These are phyloP conservation scores for Ammodytes marinus DNA, from an alignment of 2,113 vertebrate species.

Conservation along the genomic window DNA sequence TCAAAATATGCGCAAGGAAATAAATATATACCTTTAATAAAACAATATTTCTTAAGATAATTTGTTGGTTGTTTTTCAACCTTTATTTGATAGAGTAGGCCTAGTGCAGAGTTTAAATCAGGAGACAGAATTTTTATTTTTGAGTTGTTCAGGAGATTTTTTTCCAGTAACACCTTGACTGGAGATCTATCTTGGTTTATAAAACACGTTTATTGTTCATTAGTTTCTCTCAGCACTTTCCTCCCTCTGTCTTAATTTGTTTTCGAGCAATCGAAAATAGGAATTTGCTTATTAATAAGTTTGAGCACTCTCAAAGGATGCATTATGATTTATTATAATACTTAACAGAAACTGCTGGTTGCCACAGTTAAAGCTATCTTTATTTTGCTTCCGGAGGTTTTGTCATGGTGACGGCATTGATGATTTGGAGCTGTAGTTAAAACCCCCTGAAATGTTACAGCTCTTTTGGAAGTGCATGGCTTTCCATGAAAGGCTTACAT, in stretches of 20 bases:
- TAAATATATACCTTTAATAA: not conserved
- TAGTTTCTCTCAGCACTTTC: not conserved
- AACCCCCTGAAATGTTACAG: not conserved
- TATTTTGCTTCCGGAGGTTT: not conserved
- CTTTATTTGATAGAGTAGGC: no score
- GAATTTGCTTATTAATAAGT: not conserved
- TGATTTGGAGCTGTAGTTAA: not conserved
- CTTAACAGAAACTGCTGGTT: not conserved
- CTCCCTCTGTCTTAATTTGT: not conserved
- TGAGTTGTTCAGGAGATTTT: slow-evolving; percentile 17
- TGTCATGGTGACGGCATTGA: not conserved
- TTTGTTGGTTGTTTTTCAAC: no score
- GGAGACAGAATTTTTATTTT: not conserved
- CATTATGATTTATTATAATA: not conserved
- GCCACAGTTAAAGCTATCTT: not conserved
- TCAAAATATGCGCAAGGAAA: not conserved
- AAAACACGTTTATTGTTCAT: slow-evolving; percentile 2
- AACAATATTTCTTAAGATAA: not conserved
- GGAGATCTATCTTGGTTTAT: slow-evolving; percentile 13
- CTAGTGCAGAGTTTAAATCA: not conserved
- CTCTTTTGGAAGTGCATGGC: not conserved
- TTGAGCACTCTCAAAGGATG: not conserved
- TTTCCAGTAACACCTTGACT: slow-evolving; percentile 10
- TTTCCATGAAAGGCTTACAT: not conserved
- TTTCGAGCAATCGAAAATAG: not conserved